Evolutionary conservation across 2,888 invertebrate species (phyloP), one percentile per base, ranked within the genome.

Genomic region (Selenia dentaria): DNA sequence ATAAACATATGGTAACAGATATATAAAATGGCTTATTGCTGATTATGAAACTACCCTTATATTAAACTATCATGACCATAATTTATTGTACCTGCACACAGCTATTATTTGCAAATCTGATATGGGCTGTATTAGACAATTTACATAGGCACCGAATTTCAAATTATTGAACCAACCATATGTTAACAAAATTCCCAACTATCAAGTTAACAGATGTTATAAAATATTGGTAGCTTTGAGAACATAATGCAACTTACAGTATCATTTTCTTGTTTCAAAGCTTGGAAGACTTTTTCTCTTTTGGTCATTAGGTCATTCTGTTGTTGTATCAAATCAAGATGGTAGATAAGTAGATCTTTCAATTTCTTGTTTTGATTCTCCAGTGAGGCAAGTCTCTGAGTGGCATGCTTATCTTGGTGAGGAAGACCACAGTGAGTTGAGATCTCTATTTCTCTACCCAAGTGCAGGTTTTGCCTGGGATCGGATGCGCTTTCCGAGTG

Each of bases 291-390:
- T 74, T 95, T 96, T 64, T 97, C 97, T 81, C 95, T 96, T 62
- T 94, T 94, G 59, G 93, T 92, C 55, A 97, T 92, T 65, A 95
- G 93, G 70, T 97, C 96, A 68, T 96, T 96, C 83, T 97, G 97
- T 82, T 97, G 96, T 78, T 97, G 97, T 74, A 97, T 96, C 52
- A 97, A 89, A 80, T 97, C 97, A 67, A 97, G 90, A 78, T 98
- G 97, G 59, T 95, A 92, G 47, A 96, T 86, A 55, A 97, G 87
- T 72, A 97, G 93, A 57, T 96, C 95, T 83, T 96, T 96, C 37
- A 95, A 88, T 66, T 93, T 93, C 74, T 92, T 93, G 78, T 94
- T 94, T 85, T 95, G 94, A 68, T 49, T 65, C 44, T 81, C 82
- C 43, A 78, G 64, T 3, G 71, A 83, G 67, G 79, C 83, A 65